Conservation (phyloP, 2,888 invertebrate genomes). For the Trichacis sp. region DNA sequence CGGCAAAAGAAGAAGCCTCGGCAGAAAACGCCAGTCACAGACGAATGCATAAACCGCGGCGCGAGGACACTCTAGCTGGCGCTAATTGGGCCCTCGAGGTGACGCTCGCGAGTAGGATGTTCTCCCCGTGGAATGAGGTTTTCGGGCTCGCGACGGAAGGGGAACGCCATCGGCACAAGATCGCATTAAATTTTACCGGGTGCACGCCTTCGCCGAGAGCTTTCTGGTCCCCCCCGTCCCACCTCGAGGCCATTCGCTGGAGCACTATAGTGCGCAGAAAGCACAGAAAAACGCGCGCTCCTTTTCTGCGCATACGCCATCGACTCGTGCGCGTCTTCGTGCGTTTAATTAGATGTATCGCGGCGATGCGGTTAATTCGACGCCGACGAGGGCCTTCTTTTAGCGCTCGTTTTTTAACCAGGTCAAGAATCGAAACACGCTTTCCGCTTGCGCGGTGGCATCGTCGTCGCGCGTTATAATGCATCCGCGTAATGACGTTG, state of each 20-base stretch:
- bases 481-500: not conserved
- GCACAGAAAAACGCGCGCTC: not conserved
- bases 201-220: conserved; percentile 54
- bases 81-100: conserved; percentile 70
- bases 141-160: conserved; percentile 32
- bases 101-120: conserved; percentile 54
- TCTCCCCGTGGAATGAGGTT: conserved; percentile 43
- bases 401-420: conserved; percentile 4
- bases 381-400: not conserved
- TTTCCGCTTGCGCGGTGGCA: not conserved
- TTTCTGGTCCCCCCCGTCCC: conserved; percentile 24
- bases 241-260: conserved; percentile 7
- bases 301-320: not conserved
- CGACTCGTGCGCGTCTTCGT: conserved; percentile 13
- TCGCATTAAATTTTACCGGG: conserved; percentile 62
- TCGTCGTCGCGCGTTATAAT: not conserved
- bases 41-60: conserved; percentile 64
- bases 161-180: conserved; percentile 42
- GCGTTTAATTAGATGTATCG: conserved; percentile 35
- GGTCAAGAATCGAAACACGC: conserved; percentile 5
- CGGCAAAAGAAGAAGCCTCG: conserved; percentile 34
- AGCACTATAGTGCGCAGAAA: too few relatives aligned
- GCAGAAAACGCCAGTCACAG: conserved; percentile 63
- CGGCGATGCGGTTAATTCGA: conserved; percentile 22
- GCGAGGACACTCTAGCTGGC: conserved; percentile 67